Evolutionary conservation across 2,797 vertebrate species (phyloP).

Genomic region (Lepilemur septentrionalis): DNA sequence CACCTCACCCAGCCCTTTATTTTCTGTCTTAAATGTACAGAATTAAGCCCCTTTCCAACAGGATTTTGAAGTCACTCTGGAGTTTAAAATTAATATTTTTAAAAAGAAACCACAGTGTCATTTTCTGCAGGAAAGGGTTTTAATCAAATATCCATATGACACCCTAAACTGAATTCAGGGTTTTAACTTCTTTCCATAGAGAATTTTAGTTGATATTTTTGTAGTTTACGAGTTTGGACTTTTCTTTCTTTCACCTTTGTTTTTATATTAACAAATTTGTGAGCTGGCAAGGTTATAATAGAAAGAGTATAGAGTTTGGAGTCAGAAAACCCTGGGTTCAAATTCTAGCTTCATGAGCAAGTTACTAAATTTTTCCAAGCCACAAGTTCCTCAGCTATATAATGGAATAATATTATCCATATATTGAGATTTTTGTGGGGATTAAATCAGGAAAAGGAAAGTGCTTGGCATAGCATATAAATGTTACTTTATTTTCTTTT

Average conservation of each 20-base stretch:
- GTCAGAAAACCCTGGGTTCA: background rate
- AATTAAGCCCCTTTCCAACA: background rate
- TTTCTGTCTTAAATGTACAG: background rate
- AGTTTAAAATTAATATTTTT: background rate
- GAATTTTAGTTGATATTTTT: constrained; percentile 6
- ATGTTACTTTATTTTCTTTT: constrained; percentile 4
- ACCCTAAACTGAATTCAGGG: background rate
- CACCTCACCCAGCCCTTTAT: no score
- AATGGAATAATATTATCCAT: background rate
- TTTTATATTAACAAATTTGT: background rate
- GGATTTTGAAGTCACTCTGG: constrained; percentile 40
- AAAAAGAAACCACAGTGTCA: background rate
- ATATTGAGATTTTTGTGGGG: background rate
- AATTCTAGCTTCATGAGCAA: background rate
- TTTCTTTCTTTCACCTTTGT: background rate
- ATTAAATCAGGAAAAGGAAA: background rate
- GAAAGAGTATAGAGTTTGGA: background rate
- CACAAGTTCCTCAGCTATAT: background rate
- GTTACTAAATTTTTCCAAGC: background rate
- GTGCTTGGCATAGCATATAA: background rate
- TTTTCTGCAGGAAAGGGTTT: constrained; percentile 3
- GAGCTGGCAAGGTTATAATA: background rate
- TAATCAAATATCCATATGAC: background rate
- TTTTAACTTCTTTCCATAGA: background rate
- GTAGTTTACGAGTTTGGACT: background rate